Evolutionary conservation across 2,113 vertebrate genomes (phyloP).

Genomic region (Thinocorus orbignyianus): DNA sequence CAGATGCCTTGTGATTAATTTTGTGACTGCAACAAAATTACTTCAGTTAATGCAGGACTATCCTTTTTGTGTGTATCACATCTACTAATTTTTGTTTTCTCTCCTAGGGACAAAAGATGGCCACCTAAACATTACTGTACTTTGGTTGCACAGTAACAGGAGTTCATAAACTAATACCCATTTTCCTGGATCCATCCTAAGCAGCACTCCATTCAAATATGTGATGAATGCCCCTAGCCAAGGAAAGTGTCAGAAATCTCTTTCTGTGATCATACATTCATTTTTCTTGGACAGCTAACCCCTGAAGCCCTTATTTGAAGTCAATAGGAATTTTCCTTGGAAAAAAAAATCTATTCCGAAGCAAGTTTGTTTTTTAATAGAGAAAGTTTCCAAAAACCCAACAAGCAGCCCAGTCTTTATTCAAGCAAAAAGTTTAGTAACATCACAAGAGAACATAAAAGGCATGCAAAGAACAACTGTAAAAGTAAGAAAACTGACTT

Average conservation of each 20-base stretch:
- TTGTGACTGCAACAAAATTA: neutral
- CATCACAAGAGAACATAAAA: constrained; percentile 36
- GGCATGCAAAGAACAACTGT: neutral
- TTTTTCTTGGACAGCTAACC: constrained; percentile 1
- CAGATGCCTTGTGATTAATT: neutral
- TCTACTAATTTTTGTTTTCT: neutral
- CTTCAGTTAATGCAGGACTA: neutral
- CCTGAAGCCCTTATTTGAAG: neutral
- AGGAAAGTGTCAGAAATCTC: constrained; percentile 25
- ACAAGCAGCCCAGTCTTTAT: neutral
- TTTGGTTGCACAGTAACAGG: neutral
- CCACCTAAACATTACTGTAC: neutral
- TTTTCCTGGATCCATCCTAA: neutral
- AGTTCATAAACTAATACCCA: neutral
- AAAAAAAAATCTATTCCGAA: neutral
- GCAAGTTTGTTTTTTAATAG: neutral
- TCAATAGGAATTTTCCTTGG: neutral
- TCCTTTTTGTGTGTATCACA: neutral
- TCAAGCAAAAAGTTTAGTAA: neutral
- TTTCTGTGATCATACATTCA: neutral
- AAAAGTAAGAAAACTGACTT: constrained; percentile 21
- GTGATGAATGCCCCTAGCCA: neutral
- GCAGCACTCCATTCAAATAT: neutral
- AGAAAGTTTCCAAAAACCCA: constrained; percentile 9
- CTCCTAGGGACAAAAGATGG: neutral